phyloP scores from a whole-genome alignment of 1,140 invertebrate species.

The Bursaphelenchus mucronatus region DNA sequence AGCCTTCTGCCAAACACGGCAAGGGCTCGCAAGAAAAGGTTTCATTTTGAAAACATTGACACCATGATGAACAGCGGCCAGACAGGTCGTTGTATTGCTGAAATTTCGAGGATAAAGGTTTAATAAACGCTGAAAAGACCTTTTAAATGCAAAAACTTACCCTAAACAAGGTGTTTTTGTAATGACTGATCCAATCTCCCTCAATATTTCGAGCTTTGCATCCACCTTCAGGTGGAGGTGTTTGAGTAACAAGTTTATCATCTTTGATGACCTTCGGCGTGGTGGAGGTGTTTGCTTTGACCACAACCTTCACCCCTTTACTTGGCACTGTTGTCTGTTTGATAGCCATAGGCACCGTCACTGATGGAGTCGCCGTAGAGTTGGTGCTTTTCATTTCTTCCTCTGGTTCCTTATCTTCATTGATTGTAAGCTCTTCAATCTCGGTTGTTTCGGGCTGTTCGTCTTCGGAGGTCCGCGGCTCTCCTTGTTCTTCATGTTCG shows the following conservation, averaged over 20 bases:
- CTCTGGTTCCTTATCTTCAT: not conserved
- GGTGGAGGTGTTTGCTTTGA: not conserved
- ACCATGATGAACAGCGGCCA: conserved; percentile 57
- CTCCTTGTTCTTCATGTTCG: conserved; percentile 6
- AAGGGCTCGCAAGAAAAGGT: conserved; percentile 41
- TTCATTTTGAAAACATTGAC: conserved; percentile 48
- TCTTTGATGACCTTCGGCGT: conserved; percentile 1
- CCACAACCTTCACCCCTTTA: conserved; percentile 4
- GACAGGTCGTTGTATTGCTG: conserved; percentile 55
- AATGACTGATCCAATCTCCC: conserved; percentile 51
- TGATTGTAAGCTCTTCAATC: not conserved
- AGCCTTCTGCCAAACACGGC: conserved; percentile 45
- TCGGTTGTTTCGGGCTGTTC: not conserved
- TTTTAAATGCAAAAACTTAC: conserved; percentile 24
- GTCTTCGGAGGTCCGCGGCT: conserved; percentile 8
- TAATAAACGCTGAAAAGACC: not conserved
- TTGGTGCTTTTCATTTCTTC: not conserved
- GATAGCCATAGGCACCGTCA: not conserved
- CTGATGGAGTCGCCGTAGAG: not conserved
- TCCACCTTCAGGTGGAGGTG: conserved; percentile 38
- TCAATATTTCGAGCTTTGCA: conserved; percentile 48
- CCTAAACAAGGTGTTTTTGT: conserved; percentile 46
- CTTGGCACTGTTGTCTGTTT: not conserved
- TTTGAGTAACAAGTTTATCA: conserved; percentile 34
- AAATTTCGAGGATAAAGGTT: conserved; percentile 7